These are phyloP conservation scores for Sanderia malayensis DNA, from an alignment of 30 jellyfish, hydroid and myxozoan genomes.

Conservation along the genomic window DNA sequence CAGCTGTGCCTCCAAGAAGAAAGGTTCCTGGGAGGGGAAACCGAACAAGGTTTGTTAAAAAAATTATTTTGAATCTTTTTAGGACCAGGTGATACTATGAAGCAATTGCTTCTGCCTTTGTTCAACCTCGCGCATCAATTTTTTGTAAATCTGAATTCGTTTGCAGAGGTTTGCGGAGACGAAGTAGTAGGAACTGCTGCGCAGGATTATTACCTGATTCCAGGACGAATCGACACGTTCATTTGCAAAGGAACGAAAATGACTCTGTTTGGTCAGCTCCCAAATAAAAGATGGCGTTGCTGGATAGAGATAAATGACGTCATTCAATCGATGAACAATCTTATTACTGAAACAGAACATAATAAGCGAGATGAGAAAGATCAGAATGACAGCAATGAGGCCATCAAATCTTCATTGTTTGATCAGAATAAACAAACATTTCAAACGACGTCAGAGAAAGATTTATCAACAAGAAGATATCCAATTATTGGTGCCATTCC, in stretches of 20 bases:
- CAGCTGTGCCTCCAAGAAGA: constrained; percentile 43
- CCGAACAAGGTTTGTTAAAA: constrained; percentile 12
- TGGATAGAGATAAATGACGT: constrained; percentile 79
- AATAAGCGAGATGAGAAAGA: constrained; percentile 5
- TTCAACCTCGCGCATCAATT: not conserved
- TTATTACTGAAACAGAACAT: constrained; percentile 45
- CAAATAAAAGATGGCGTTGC: constrained; percentile 87
- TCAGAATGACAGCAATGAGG: constrained; percentile 9
- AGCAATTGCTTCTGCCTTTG: no score
- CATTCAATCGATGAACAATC: constrained; percentile 55
- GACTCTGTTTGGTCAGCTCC: constrained; percentile 81
- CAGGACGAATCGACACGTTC: constrained; percentile 79
- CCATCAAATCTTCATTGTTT: constrained; percentile 9
- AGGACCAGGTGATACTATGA: no score
- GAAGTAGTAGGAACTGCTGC: constrained; percentile 42
- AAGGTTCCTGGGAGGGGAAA: constrained; percentile 42
- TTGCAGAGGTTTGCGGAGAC: constrained; percentile 35
- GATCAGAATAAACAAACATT: constrained; percentile 20
- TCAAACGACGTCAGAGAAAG: constrained; percentile 13
- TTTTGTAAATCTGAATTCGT: not conserved
- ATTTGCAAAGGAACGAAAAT: constrained; percentile 77
- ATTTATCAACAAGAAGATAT: constrained; percentile 23
- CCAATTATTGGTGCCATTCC: constrained; percentile 70
- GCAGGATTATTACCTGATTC: constrained; percentile 75
- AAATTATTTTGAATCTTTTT: no score